Evolutionary conservation across 2,888 invertebrate species (phyloP), one percentile per base, ranked within the genome.

Genomic region (Eustalomyia histrio): DNA sequence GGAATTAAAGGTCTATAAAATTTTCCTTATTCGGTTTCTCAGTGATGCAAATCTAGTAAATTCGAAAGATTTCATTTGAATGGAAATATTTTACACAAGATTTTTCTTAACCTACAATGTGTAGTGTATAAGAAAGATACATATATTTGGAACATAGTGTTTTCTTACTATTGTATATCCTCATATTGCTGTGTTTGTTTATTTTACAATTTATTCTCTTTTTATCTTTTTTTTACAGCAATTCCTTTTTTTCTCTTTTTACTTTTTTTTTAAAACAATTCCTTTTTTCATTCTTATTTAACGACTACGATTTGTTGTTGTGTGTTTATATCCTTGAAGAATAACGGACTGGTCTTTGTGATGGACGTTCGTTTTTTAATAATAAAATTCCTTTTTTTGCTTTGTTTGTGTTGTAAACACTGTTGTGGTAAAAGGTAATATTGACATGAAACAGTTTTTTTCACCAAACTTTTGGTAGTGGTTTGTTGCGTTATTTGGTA

Each of bases 351-450:
- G 7, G 7, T 29, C 17, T 50, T 21, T 52, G 35, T 8, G 67
- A 21, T 50, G 43, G 53, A 43, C 14, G 68, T 74, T 63, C 1
- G 16, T 35, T 58, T 57, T 33, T 63, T 74, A 64, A 47, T 47
- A 14, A 47, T 47, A 47, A 47, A 79, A 68, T 63, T 53, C 35
- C 17, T 73, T 64, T 79, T 68, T 12, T 52, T 17, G 21, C n/a
- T n/a, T 39, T 60, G 57, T 64, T 58, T 50, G 21, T 43, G 1
- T 6, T 33, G 39, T 16, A 65, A 68, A 67, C 69, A 74, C 50
- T 35, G 64, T 69, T 81, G 80, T 69, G 80, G 80, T 69, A 74
- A 74, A 76, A 74, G 12, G 24, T 76, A 55, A 80, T 73, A 76
- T 73, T 74, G 80, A 18, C 67, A 69, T 60, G 50, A 67, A 57